phyloP scores from a whole-genome alignment of 1,140 invertebrate species.

The Epicauta chinensis region DNA sequence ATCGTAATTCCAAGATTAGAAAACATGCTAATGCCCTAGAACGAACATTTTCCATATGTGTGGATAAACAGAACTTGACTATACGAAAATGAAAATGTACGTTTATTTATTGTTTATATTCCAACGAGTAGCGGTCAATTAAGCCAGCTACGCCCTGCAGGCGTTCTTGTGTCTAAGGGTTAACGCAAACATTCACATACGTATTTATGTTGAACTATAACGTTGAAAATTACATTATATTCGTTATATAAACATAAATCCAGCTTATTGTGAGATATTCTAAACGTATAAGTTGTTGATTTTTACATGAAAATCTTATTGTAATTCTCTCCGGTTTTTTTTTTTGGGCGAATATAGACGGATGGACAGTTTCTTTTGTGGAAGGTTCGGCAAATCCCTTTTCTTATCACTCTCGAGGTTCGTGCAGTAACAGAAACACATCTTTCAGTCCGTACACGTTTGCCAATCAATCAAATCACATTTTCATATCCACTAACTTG shows the following conservation, averaged over 20 bases:
- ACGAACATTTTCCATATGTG: too few species aligned
- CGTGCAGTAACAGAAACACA: background rate
- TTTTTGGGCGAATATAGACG: too few species aligned
- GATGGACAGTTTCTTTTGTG: too few species aligned
- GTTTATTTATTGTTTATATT: constrained; percentile 19
- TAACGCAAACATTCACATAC: constrained; percentile 8
- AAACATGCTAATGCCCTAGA: constrained; percentile 8
- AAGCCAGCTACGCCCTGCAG: constrained; percentile 8
- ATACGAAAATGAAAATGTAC: constrained; percentile 7
- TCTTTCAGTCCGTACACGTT: constrained; percentile 35
- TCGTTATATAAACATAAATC: constrained; percentile 14
- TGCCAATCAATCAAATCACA: constrained; percentile 35
- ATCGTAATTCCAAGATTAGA: constrained; percentile 18
- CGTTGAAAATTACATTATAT: background rate
- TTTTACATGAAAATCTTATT: too few species aligned
- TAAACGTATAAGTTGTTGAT: background rate
- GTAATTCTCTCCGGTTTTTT: too few species aligned
- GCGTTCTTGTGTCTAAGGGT: constrained; percentile 4
- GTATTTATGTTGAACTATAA: constrained; percentile 3
- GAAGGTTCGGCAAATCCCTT: too few species aligned
- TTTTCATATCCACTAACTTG: constrained; percentile 37
- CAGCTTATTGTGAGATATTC: constrained; percentile 8
- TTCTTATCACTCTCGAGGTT: too few species aligned
- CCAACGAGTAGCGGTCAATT: constrained; percentile 13
- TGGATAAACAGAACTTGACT: constrained; percentile 1